A percentile compares a stretch with the other conserved stretches of the same genome.
phyloP scores from a whole-genome alignment of 1,140 invertebrate species.

The Aphelenchoides besseyi region DNA sequence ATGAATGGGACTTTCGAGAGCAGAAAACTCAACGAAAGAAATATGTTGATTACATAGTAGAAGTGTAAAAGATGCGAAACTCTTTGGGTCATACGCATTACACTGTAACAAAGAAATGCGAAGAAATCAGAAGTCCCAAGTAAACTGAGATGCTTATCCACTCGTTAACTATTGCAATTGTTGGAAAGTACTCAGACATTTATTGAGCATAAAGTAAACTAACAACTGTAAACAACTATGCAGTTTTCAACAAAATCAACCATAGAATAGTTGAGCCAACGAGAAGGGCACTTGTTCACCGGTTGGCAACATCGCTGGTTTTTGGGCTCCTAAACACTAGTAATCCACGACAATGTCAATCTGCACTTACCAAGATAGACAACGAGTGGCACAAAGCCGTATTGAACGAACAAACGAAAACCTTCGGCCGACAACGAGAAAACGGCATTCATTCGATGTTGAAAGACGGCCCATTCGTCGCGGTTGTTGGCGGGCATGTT shows the following conservation, averaged over 20 bases:
- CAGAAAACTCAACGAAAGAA: conserved; percentile 78
- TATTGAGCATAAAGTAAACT: no score
- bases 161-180: no score
- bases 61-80: conserved; percentile 71
- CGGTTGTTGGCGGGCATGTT: conserved; percentile 9
- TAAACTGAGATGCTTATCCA: no score
- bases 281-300: conserved; percentile 15
- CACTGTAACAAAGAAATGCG: no score
- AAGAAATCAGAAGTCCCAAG: not conserved
- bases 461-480: not conserved
- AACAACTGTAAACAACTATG: no score
- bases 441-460: not conserved
- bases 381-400: conserved; percentile 18
- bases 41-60: conserved; percentile 81
- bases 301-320: conserved; percentile 17
- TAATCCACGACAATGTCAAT: no score
- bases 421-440: conserved; percentile 9
- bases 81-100: not conserved
- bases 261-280: conserved; percentile 9
- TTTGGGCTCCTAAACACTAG: conserved; percentile 13
- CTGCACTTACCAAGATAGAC: conserved; percentile 8
- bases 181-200: no score
- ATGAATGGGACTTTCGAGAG: conserved; percentile 72
- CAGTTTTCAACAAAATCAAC: no score
- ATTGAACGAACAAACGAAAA: conserved; percentile 10